phyloP scores from a whole-genome alignment of 1,140 invertebrate species.

The Gonatopus flavifemur region DNA sequence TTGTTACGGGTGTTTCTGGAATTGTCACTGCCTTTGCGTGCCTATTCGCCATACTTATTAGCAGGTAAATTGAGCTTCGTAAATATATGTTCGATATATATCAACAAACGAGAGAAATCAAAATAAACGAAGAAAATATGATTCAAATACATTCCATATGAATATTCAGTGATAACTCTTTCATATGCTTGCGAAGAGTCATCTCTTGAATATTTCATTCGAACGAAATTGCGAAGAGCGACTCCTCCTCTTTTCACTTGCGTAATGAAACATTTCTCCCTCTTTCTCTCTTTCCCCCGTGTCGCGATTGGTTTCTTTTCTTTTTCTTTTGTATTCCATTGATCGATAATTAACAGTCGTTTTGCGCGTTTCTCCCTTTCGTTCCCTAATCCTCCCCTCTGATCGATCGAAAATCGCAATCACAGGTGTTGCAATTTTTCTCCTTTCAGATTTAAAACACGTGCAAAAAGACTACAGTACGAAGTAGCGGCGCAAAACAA shows the following conservation, averaged over 20 bases:
- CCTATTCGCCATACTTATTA: conserved; percentile 50
- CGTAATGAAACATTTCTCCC: too few species aligned
- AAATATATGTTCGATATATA: neutral
- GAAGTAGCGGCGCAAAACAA: conserved; percentile 43
- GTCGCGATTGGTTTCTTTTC: conserved; percentile 2
- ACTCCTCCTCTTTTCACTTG: too few species aligned
- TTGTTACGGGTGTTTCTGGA: conserved; percentile 54
- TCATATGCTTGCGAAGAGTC: too few species aligned
- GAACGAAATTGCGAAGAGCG: too few species aligned
- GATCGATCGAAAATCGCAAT: too few species aligned
- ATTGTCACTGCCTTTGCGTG: conserved; percentile 54
- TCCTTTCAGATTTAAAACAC: conserved; percentile 45
- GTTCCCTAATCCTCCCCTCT: neutral
- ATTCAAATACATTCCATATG: too few species aligned
- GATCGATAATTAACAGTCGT: neutral
- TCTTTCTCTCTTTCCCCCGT: too few species aligned
- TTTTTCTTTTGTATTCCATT: neutral
- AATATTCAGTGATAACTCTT: too few species aligned
- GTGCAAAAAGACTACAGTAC: conserved; percentile 47
- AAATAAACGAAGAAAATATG: conserved; percentile 1
- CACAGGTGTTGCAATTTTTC: too few species aligned
- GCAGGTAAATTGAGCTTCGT: conserved; percentile 38
- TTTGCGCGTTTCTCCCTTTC: neutral
- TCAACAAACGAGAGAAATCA: conserved; percentile 1
- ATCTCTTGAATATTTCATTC: too few species aligned